Evolutionary conservation across 2,113 vertebrate genomes (phyloP), one percentile per base, ranked within the genome.

Genomic region (Ibidorhyncha struthersii): DNA sequence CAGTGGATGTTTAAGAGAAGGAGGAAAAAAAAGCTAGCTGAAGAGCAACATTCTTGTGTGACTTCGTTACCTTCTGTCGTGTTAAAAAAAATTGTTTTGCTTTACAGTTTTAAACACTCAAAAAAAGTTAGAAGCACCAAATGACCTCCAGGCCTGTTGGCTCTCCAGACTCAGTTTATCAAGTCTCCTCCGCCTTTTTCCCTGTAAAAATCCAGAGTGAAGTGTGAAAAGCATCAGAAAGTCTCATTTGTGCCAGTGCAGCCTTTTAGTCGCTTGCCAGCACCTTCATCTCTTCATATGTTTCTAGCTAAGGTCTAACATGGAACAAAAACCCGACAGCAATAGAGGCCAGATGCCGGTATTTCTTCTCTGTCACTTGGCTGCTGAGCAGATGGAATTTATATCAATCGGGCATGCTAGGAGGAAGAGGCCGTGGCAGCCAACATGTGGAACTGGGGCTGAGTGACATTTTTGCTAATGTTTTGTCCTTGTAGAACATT

Each of bases 381-480:
- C 99, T 99, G 99, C 98, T 98, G 98, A 98, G 99, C 99, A 99
- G 99, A 99, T 99, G 99, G 99, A 99, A 99, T 99, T 99, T 99
- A 98, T 99, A 99, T 99, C 99, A 99, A 97, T 98, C 91, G 98
- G 98, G 98, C 98, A 98, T 98, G 98, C 98, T 98, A 97, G 98
- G 98, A 99, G 98, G 98, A 99, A 98, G 98, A 98, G 98, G 98
- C 98, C 95, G 88, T 98, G 97, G 98, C 98, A 99, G 99, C 98
- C 99, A 99, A 99, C 99, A 99, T 99, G 98, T 99, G 99, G 99
- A 99, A 98, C 98, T 95, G 98, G 99, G 99, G 98, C 99, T 99
- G 98, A 99, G 99, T 99, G 99, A 99, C 99, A 99, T 99, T 99
- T 99, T 98, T 99, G 99, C 99, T 99, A 99, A 99, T 99, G 99